Conservation (phyloP, 2,888 invertebrate genomes). For the Hyles lineata region DNA sequence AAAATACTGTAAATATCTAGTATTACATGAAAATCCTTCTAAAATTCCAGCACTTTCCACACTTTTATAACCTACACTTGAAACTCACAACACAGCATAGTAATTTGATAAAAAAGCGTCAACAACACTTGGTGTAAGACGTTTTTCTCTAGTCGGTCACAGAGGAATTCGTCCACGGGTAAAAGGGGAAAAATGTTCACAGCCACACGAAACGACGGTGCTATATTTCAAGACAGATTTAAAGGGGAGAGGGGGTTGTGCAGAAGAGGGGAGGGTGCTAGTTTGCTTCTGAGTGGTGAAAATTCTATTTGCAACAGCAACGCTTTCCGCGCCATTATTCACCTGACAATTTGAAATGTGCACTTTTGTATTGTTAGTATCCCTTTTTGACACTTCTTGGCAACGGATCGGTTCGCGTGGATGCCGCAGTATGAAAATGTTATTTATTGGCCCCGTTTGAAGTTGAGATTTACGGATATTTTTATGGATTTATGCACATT, state of each 20-base stretch:
- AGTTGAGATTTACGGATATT: background rate
- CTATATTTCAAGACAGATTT: conserved; percentile 11
- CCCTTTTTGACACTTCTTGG: background rate
- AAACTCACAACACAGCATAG: too few relatives aligned
- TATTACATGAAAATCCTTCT: too few relatives aligned
- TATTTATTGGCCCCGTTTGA: background rate
- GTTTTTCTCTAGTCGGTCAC: too few relatives aligned
- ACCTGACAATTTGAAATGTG: conserved; percentile 9
- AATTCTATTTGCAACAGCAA: conserved; percentile 7
- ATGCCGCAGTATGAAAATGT: background rate
- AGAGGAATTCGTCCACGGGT: background rate
- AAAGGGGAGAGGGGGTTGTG: background rate
- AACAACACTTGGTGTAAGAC: too few relatives aligned
- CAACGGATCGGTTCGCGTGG: background rate
- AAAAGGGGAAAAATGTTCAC: background rate
- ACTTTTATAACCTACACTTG: too few relatives aligned
- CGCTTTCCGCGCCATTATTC: background rate
- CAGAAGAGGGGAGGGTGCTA: background rate
- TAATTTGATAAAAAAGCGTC: too few relatives aligned
- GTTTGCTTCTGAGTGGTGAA: background rate
- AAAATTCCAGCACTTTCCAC: too few relatives aligned
- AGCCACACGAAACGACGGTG: background rate
- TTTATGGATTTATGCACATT: background rate
- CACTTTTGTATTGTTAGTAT: background rate
- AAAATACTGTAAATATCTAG: too few relatives aligned